phyloP scores from a whole-genome alignment of 2,113 vertebrate species.

The Zosterops borbonicus region DNA sequence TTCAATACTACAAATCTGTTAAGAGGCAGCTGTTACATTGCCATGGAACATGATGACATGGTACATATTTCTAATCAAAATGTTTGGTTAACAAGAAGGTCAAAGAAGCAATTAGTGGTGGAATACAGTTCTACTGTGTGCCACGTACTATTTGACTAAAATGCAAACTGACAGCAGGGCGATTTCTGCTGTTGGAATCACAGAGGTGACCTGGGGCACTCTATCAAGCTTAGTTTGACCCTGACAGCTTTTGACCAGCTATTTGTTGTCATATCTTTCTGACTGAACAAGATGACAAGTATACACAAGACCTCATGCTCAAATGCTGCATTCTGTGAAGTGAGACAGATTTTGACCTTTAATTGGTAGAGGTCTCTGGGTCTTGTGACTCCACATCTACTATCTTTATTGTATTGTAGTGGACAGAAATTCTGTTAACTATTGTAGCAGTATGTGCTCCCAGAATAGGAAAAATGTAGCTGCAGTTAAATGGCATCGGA shows the following conservation, averaged over 20 bases:
- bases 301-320: conserved; percentile 40
- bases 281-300: conserved; percentile 68
- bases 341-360: conserved; percentile 68
- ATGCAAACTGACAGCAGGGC: conserved; percentile 17
- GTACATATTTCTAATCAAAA: conserved; percentile 58
- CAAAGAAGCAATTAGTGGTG: conserved; percentile 49
- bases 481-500: not conserved
- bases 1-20: not conserved
- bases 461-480: not conserved
- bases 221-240: conserved; percentile 63
- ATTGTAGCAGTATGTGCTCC: conserved; percentile 4
- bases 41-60: not conserved
- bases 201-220: conserved; percentile 52
- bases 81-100: conserved; percentile 65
- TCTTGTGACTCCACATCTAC: conserved; percentile 60
- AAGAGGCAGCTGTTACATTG: conserved; percentile 6
- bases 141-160: not conserved
- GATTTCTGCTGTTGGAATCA: conserved; percentile 46
- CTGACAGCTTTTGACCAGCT: conserved; percentile 63
- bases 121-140: conserved; percentile 22
- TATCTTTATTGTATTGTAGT: conserved; percentile 49
- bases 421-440: conserved; percentile 62
- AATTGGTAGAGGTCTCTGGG: conserved; percentile 63
- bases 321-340: conserved; percentile 54
- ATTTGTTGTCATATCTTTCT: conserved; percentile 70